Conservation (phyloP, 2,797 vertebrate species). For the Naso thynnoides region DNA sequence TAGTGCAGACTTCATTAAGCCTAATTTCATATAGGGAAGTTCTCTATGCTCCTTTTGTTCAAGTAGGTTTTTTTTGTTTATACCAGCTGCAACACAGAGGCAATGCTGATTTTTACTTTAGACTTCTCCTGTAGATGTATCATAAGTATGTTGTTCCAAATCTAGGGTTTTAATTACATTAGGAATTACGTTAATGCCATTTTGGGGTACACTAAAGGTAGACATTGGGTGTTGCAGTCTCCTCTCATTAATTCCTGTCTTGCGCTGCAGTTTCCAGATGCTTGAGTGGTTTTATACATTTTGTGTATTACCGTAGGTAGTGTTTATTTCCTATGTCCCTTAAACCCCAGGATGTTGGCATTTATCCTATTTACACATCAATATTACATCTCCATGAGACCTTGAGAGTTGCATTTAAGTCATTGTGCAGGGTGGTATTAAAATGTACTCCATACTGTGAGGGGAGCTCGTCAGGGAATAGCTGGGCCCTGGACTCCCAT, state of each 20-base stretch:
- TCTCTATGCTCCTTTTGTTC: constrained; percentile 32
- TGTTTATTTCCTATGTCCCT: constrained; percentile 89
- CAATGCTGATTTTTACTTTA: constrained; percentile 2
- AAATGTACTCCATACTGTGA: constrained; percentile 90
- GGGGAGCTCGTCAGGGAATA: constrained; percentile 90
- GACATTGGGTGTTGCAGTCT: neutral
- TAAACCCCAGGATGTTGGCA: constrained; percentile 93
- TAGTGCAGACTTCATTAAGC: constrained; percentile 53
- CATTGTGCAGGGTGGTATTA: constrained; percentile 94
- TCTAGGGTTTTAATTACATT: constrained; percentile 32
- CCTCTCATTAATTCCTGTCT: constrained; percentile 17
- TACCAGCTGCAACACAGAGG: constrained; percentile 4
- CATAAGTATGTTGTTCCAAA: neutral
- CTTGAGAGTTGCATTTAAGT: constrained; percentile 95
- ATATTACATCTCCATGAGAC: constrained; percentile 95
- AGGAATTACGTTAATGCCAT: constrained; percentile 21
- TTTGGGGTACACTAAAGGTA: neutral
- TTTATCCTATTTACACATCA: constrained; percentile 98
- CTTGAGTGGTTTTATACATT: constrained; percentile 65
- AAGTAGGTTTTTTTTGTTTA: constrained; percentile 1
- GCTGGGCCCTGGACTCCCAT: constrained; percentile 88
- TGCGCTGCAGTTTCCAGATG: constrained; percentile 48
- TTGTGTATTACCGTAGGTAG: constrained; percentile 72
- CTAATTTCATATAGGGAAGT: constrained; percentile 49
- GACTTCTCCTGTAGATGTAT: constrained; percentile 11